A percentile compares a stretch with the other conserved stretches of the same genome.
These are phyloP conservation scores for Perccottus glenii DNA, from an alignment of 2,113 vertebrate genomes.

Conservation along the genomic window DNA sequence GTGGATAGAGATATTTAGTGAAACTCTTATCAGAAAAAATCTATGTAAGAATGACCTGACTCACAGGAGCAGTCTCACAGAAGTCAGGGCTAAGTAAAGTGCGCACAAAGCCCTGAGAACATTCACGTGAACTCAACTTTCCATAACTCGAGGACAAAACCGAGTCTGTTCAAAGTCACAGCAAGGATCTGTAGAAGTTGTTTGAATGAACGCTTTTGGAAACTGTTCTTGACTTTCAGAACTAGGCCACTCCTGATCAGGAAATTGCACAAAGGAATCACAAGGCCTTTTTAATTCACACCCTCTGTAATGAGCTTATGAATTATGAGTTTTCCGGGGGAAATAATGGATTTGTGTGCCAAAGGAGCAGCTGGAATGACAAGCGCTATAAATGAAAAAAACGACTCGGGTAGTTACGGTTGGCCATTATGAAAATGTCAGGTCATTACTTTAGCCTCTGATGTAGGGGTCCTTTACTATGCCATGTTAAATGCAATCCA, in stretches of 20 bases:
- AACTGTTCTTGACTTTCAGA: constrained; percentile 68
- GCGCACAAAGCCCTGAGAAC: constrained; percentile 6
- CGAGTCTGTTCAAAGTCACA: constrained; percentile 60
- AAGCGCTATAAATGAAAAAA: constrained; percentile 66
- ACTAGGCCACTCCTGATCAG: constrained; percentile 68
- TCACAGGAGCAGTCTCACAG: constrained; percentile 9
- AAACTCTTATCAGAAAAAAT: no score
- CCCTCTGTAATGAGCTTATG: constrained; percentile 75
- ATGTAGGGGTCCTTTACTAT: constrained; percentile 52
- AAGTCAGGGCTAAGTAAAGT: constrained; percentile 18
- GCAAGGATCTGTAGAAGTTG: constrained; percentile 34
- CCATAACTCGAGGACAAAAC: constrained; percentile 21
- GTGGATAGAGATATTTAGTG: no score
- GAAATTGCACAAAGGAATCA: constrained; percentile 70
- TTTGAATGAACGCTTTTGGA: constrained; percentile 41
- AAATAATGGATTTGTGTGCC: constrained; percentile 75
- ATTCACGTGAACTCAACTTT: constrained; percentile 30
- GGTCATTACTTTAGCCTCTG: constrained; percentile 63
- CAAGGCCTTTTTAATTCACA: constrained; percentile 66
- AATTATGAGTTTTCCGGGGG: constrained; percentile 75
- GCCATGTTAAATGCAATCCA: constrained; percentile 53
- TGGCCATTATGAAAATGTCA: constrained; percentile 70
- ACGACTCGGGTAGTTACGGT: constrained; percentile 54
- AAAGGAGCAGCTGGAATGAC: constrained; percentile 61
- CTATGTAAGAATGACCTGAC: not conserved